Evolutionary conservation across 2,113 vertebrate species (phyloP).

Genomic region (Stegastes partitus): DNA sequence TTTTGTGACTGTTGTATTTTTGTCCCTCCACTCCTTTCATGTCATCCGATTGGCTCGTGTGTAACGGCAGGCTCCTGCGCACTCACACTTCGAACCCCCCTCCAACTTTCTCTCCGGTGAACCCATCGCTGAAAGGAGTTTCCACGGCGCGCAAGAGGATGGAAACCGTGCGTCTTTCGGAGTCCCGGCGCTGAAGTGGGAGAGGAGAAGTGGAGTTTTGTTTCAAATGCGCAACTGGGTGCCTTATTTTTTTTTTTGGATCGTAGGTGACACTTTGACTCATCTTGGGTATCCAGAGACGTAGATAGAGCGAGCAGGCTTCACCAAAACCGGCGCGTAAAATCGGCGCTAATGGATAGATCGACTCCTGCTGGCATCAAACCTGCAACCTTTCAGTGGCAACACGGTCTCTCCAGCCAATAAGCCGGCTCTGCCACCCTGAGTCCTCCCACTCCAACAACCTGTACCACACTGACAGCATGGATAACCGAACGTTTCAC

Average conservation of each 20-base stretch:
- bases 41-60: background rate
- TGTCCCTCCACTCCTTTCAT: slow-evolving; percentile 10
- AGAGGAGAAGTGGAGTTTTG: slow-evolving; percentile 7
- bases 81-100: slow-evolving; percentile 6
- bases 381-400: slow-evolving; percentile 50
- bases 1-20: slow-evolving; percentile 7
- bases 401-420: slow-evolving; percentile 20
- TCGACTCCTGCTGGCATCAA: slow-evolving; percentile 43
- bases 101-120: slow-evolving; percentile 48
- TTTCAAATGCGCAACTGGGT: background rate
- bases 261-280: slow-evolving; percentile 4
- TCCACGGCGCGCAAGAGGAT: background rate
- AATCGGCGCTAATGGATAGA: slow-evolving; percentile 13
- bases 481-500: slow-evolving; percentile 52
- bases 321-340: background rate
- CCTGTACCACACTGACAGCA: slow-evolving; percentile 37
- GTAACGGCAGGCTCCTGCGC: background rate
- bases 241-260: background rate
- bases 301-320: slow-evolving; percentile 9
- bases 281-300: background rate
- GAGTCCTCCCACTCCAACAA: slow-evolving; percentile 49
- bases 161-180: background rate
- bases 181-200: background rate
- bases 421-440: slow-evolving; percentile 13
- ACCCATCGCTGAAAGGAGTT: slow-evolving; percentile 14